These are phyloP conservation scores for Embidobia sp. DNA, from an alignment of 2,888 invertebrate genomes.

Conservation along the genomic window DNA sequence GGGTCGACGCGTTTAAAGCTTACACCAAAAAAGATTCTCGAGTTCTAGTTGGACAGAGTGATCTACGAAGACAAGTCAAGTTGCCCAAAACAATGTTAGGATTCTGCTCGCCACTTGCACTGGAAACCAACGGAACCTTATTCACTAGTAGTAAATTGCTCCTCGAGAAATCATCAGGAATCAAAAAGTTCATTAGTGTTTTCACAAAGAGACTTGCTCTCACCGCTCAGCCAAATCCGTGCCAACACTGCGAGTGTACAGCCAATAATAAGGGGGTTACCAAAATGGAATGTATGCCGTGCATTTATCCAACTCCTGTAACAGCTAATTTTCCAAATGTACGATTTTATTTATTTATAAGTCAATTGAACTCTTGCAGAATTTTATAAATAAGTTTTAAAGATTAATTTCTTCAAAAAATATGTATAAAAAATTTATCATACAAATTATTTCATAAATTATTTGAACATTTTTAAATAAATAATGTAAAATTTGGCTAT, in stretches of 20 bases:
- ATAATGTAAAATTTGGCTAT: too few species aligned
- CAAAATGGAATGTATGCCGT: conserved; percentile 86
- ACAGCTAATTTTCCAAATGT: conserved; percentile 83
- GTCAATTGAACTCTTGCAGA: too few species aligned
- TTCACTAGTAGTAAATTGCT: conserved; percentile 85
- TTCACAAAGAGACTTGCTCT: conserved; percentile 86
- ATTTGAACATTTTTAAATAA: too few species aligned
- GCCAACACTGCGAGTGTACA: conserved; percentile 88
- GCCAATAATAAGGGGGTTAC: conserved; percentile 84
- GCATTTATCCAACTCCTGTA: conserved; percentile 82
- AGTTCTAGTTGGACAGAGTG: conserved; percentile 86
- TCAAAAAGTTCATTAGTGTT: conserved; percentile 86
- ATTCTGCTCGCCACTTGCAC: conserved; percentile 89
- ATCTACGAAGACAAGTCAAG: conserved; percentile 87
- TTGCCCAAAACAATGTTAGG: conserved; percentile 89
- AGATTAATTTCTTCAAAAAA: too few species aligned
- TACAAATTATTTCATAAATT: too few species aligned
- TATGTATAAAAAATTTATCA: too few species aligned
- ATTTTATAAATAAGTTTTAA: too few species aligned
- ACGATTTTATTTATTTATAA: conserved; percentile 30
- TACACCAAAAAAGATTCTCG: conserved; percentile 91
- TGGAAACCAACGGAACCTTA: conserved; percentile 92
- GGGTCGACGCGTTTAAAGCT: conserved; percentile 88
- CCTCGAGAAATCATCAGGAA: conserved; percentile 83
- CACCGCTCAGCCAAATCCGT: conserved; percentile 84